Base-by-base conservation (phyloP, 2,888 invertebrate species). In the Zonitis immaculata region DNA sequence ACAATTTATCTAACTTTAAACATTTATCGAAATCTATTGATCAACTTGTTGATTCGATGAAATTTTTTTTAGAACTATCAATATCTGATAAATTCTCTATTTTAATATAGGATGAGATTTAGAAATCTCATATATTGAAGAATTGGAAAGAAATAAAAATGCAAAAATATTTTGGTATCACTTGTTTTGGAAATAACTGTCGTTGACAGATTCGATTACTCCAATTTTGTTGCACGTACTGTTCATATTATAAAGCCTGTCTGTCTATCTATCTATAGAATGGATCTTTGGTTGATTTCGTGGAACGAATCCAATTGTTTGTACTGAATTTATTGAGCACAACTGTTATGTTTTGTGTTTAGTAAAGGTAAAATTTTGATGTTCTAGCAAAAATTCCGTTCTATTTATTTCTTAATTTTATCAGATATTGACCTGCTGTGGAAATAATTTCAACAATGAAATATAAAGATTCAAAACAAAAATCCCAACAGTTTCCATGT, bases 201-300 rank as follows among this genome's bases (percentile, higher is more conserved):
- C 50, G 52, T 51, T 56, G 62, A 60, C 62, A 62, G 57, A 59
- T 59, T 59, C 62, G 57, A 62, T 62, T 60, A 60, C 49, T 47
- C 25, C 44, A 56, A 47, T 59, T 51, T 43, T 20, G 16, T 44
- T 8, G 28, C 44, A 28, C 35, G 35, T 18, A 16, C 8, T 35
- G 35, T 35, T 35, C 18, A 18, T 35, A 11, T 35, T n/a, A n/a
- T n/a, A n/a, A n/a, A n/a, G n/a, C 9, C 27, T 11, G 18, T 43
- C 22, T 50, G 44, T 35, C 26, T 25, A 22, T 51, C 51, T 32
- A 3, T 44, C 16, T 28, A 18, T 16, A 18, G 27, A 28, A 27
- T 12, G 25, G 6, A 18, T 18, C 8, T 18, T 26, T 28, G 22
- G 16, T 12, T 44, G 44, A 44, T 16, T 26, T 25, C 6, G 25